Conservation (phyloP, 2,888 invertebrate species). For the Helobdella robusta region DNA sequence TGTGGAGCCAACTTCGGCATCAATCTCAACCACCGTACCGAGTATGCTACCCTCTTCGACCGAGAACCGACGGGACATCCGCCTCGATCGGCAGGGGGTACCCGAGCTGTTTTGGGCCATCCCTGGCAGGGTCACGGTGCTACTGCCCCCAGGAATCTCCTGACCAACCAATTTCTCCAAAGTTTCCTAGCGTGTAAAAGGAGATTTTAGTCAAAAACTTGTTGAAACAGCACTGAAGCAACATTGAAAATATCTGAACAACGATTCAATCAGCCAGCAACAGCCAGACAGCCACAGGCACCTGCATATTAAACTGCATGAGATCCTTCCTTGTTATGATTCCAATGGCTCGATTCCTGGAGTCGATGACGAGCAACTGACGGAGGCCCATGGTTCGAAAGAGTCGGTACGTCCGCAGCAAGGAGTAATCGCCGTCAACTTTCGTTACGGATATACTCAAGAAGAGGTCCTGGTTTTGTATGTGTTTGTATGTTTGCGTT, state of each 20-base stretch:
- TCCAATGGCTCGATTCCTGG: constrained; percentile 40
- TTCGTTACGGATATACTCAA: constrained; percentile 42
- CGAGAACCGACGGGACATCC: constrained; percentile 20
- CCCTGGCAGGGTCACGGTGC: neutral
- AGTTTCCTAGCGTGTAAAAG: constrained; percentile 7
- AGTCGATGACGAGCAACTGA: constrained; percentile 42
- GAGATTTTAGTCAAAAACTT: neutral
- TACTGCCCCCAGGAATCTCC: constrained; percentile 17
- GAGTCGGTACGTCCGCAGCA: constrained; percentile 42
- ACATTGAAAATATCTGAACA: neutral
- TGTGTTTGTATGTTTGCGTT: too few species aligned
- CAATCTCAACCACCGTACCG: constrained; percentile 7
- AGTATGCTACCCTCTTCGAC: constrained; percentile 23
- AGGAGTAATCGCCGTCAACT: constrained; percentile 40
- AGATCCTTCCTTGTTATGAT: constrained; percentile 45
- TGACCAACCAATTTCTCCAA: constrained; percentile 22
- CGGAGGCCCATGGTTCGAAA: constrained; percentile 44
- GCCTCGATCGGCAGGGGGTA: neutral
- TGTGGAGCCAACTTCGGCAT: neutral
- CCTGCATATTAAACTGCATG: constrained; percentile 38
- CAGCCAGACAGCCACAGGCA: neutral
- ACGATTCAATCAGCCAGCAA: too few species aligned
- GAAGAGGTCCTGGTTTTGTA: constrained; percentile 40
- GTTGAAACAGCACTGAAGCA: too few species aligned
- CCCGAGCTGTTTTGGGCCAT: constrained; percentile 6